Percentiles rank a stretch among this genome's conserved stretches.
Evolutionary conservation across 35 echinoderm and acorn worm genomes (phyloP).

Genomic region (Apostichopus japonicus): DNA sequence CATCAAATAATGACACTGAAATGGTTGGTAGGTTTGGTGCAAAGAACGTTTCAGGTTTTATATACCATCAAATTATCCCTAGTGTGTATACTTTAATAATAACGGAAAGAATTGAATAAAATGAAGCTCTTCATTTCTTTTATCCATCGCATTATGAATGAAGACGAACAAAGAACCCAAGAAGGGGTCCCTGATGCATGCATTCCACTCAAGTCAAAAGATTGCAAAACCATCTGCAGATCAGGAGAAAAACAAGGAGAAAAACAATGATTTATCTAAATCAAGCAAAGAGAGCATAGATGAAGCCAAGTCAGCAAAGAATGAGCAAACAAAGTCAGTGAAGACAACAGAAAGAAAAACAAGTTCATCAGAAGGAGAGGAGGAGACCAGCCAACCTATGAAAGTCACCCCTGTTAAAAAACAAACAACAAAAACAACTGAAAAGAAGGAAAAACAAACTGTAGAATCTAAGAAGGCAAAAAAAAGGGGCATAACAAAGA

Average conservation of each 20-base stretch:
- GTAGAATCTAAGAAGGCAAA: neutral
- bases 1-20: too few relatives aligned
- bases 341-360: neutral
- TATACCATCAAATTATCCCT: too few relatives aligned
- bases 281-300: neutral
- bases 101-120: too few relatives aligned
- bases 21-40: too few relatives aligned
- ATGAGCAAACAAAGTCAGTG: neutral
- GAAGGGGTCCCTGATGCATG: conserved; percentile 15
- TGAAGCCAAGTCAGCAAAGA: neutral
- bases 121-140: too few relatives aligned
- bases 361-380: too few relatives aligned
- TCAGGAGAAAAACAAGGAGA: neutral
- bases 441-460: neutral
- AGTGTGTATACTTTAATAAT: too few relatives aligned
- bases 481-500: neutral
- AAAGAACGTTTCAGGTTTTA: too few relatives aligned
- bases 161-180: neutral
- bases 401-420: neutral
- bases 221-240: neutral
- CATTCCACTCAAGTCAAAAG: conserved; percentile 31
- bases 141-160: too few relatives aligned
- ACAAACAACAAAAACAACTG: neutral
- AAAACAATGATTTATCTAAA: neutral
- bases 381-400: too few relatives aligned